Evolutionary conservation across 2,113 vertebrate genomes (phyloP).

Genomic region (Zapus hudsonius): DNA sequence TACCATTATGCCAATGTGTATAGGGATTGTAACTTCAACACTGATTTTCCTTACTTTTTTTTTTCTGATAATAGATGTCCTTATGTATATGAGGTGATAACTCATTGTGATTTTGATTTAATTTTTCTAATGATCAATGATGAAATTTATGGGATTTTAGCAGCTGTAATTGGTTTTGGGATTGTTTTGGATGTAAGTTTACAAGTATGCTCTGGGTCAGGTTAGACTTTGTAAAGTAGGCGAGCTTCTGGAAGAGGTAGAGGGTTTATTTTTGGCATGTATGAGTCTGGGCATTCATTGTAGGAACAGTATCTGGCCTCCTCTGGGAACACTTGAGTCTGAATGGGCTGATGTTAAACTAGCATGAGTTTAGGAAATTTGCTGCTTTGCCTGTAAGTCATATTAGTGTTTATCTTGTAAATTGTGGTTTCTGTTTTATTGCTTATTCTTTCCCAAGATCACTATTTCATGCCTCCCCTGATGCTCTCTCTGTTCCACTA

Average conservation of each 20-base stretch:
- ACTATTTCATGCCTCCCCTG: background rate
- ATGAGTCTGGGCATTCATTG: background rate
- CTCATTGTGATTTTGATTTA: too few relatives aligned
- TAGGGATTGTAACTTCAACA: background rate
- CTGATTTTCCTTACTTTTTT: background rate
- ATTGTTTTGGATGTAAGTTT: background rate
- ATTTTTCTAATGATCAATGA: too few relatives aligned
- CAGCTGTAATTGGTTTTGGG: background rate
- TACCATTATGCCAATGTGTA: background rate
- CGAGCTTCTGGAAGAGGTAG: background rate
- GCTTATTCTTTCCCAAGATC: background rate
- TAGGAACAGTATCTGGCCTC: background rate
- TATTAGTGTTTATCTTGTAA: background rate
- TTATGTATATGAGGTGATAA: background rate
- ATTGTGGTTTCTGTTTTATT: background rate
- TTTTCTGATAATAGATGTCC: background rate
- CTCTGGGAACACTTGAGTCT: background rate
- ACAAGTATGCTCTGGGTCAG: background rate
- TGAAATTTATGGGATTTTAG: background rate
- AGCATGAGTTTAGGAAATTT: background rate
- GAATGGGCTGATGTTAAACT: constrained; percentile 1
- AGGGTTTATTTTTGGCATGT: background rate
- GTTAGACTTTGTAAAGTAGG: background rate
- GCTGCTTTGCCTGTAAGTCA: background rate
- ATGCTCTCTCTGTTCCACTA: background rate